phyloP scores from a whole-genome alignment of 2,113 vertebrate genomes.

The Microcebus murinus region DNA sequence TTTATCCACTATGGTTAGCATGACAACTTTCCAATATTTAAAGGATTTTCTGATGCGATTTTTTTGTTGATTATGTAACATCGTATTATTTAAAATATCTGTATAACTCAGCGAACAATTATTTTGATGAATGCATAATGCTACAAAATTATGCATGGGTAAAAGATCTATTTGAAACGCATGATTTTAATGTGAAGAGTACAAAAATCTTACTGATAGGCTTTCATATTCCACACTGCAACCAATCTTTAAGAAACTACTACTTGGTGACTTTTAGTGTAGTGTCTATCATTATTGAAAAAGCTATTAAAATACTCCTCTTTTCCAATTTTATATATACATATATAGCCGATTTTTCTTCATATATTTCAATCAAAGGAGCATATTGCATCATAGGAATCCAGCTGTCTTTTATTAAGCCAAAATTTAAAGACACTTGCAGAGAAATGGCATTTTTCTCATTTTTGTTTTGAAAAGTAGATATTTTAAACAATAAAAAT shows the following conservation, averaged over 20 bases:
- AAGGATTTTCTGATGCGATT: conserved; percentile 18
- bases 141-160: not conserved
- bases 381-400: not conserved
- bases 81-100: not conserved
- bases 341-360: not conserved
- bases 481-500: no score
- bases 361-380: not conserved
- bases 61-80: not conserved
- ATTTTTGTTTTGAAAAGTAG: not conserved
- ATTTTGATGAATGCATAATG: not conserved
- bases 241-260: conserved; percentile 11
- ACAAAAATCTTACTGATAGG: not conserved
- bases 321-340: not conserved
- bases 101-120: not conserved
- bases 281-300: conserved; percentile 22
- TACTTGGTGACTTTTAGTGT: not conserved
- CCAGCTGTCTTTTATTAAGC: not conserved
- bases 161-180: not conserved
- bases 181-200: not conserved
- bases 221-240: not conserved
- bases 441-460: not conserved
- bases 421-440: not conserved
- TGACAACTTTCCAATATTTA: not conserved
- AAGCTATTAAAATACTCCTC: not conserved
- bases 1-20: not conserved